Evolutionary conservation across 2,888 invertebrate genomes (phyloP).

Genomic region (Clusia tigrina): DNA sequence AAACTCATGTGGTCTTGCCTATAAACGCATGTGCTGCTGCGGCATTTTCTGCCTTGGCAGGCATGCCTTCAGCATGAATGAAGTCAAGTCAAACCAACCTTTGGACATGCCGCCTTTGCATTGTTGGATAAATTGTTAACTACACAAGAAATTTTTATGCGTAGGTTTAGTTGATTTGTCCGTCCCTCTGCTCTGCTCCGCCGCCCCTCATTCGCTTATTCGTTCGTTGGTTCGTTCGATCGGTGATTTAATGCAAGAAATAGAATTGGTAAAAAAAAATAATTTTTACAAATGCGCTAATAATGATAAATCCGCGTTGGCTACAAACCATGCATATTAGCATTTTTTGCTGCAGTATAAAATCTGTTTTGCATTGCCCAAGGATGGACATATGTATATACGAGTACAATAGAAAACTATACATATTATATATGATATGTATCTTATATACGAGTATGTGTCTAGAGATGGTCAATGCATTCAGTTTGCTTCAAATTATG

Average conservation of each 20-base stretch:
- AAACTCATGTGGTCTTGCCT: background rate
- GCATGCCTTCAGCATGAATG: too few species aligned
- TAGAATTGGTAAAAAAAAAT: too few species aligned
- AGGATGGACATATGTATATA: background rate
- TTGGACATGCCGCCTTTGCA: conserved; percentile 36
- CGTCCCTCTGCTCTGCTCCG: background rate
- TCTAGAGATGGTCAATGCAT: background rate
- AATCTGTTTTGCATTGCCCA: background rate
- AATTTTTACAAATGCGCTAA: too few species aligned
- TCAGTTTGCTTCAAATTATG: background rate
- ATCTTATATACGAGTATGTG: background rate
- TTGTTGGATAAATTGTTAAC: conserved; percentile 35
- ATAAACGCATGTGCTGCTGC: background rate
- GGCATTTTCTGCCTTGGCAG: background rate
- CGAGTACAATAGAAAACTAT: background rate
- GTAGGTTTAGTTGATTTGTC: conserved; percentile 8
- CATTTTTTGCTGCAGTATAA: too few species aligned
- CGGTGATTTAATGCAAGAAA: too few species aligned
- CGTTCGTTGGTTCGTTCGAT: too few species aligned
- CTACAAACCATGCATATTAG: too few species aligned
- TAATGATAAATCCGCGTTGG: too few species aligned
- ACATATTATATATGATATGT: background rate
- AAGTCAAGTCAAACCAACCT: background rate
- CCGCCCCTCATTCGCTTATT: background rate
- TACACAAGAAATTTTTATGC: conserved; percentile 12